Base-by-base conservation (phyloP, 2,888 invertebrate genomes). In the Agrochola macilenta region DNA sequence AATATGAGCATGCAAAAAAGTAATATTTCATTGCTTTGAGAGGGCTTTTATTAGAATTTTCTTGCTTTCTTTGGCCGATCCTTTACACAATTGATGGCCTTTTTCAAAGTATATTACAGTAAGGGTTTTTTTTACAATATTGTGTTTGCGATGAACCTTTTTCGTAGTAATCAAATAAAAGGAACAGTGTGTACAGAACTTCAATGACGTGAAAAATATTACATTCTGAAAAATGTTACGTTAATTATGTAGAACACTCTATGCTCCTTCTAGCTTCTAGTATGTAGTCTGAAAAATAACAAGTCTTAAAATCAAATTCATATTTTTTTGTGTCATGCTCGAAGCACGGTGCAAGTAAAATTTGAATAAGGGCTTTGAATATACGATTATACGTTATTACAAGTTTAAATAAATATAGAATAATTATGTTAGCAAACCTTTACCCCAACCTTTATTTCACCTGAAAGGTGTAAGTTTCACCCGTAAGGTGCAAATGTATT, bases 131-230 rank as follows among this genome's bases (percentile, higher is more conserved):
- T 76, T 82, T 46, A 49, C 49, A 76, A 76, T 57, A 49, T 68
- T 82, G n/a, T 81, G 64, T 74, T 74, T 74, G 52, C 43, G 43
- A 52, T 65, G 20, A 26, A 49, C 61, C 52, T 79, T 65, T 75
- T 66, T 52, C 52, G n/a, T 60, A n/a, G 52, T 20, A 61, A 63
- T 80, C 61, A 30, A 17, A 30, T n/a, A 2, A 57, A 57, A 39
- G 9, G 3, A 39, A 9, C 26, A 26, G 23, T 23, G n/a, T 26
- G 1, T 57, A 46, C 17, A 20, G 7, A 74, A n/a, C 14, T 17
- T 30, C 12, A 43, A 52, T 46, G 17, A 26, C 9, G n/a, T 60
- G 20, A 23, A 43, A 23, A 46, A 52, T 30, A 63, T 43, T 30
- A 52, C 23, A 23, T 71, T 43, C 7, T 23, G 9, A 23, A 26